Base-by-base conservation (phyloP, 2,113 vertebrate species). In the Psittacus erithacus region DNA sequence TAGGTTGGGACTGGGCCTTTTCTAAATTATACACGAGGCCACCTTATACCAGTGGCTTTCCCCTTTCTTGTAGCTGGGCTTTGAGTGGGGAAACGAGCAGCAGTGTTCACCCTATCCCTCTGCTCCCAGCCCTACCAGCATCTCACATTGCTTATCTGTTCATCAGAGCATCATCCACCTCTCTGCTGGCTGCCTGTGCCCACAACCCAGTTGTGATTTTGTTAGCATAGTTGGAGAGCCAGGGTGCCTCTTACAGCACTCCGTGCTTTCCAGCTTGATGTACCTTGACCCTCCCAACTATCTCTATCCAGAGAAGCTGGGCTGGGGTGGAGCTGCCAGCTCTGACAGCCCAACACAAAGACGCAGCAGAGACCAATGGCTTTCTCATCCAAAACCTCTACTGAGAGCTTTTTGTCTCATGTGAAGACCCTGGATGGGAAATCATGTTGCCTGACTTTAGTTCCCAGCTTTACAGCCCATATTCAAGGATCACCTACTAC, bases 211-310 rank as follows among this genome's bases (percentile, higher is more conserved):
- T 38, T 88, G 35, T 86, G 95, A 76, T 92, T 92, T 95, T 71
- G 82, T 86, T 52, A 79, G 88, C 89, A 44, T 95, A 88, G 95
- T 8, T 83, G 81, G 86, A 75, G 65, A 91, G 71, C 59, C 59
- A 49, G 46, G 52, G 63, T 7, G 6, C 75, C 81, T 86, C 53
- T 60, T 55, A 3, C 11, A 64, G 83, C 57, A 29, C 41, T 75
- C 29, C 4, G 4, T 33, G 41, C 46, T 89, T 84, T 85, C 41
- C 47, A 4, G 7, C 53, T 68, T 84, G 77, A 64, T 65, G 59
- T 80, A 18, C 57, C 35, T 85, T 76, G 59, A n/a, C 25, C 83
- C 27, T 39, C 52, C 24, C 79, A 82, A 0, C 31, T 46, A 18
- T 71, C 28, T 70, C 53, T 64, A 78, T 57, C 10, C 23, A 46